Evolutionary conservation across 2,888 invertebrate genomes (phyloP), one percentile per base, ranked within the genome.

Genomic region (Thera britannica): DNA sequence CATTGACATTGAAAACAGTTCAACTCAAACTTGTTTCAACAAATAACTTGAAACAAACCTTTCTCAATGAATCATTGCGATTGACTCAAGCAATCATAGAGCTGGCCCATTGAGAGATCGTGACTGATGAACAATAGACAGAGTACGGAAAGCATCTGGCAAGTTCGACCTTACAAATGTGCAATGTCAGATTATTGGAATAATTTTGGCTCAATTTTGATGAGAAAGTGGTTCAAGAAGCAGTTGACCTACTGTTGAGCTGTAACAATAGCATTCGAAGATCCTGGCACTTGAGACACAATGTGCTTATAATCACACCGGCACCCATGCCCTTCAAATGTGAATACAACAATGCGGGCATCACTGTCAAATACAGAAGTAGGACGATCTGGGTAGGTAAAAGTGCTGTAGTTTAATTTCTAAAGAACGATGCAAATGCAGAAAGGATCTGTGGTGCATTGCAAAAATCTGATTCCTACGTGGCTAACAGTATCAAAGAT

Each of bases 101-200:
- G 72, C 77, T 86, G 85, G 85, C 83, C 89, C 77, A 87, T 80
- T 87, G 87, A 85, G 82, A 80, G 82, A 83, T 90, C 90, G 90
- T 91, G 92, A 89, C 85, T 83, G 78, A 79, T 81, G 79, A 81
- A 87, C 87, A 89, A 89, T 88, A 76, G 81, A 72, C 72, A 74
- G 38, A 38, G 77, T 52, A 84, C 82, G 83, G 84, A 85, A 87
- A 85, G 77, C 85, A 86, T 83, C 83, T 84, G 84, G 75, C 75
- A 72, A 72, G 73, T 80, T 74, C 83, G 84, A 87, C 90, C 89
- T 88, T 85, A 81, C 72, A 70, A 75, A 74, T 71, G 73, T 76
- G 75, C 84, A 86, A 85, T 86, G 86, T 85, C 85, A 84, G 75
- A 65, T 57, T 56, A 63, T 58, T 58, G 58, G 66, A 58, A 57